Conservation (phyloP, 2,888 invertebrate genomes). For the Ichneumon xanthorius region DNA sequence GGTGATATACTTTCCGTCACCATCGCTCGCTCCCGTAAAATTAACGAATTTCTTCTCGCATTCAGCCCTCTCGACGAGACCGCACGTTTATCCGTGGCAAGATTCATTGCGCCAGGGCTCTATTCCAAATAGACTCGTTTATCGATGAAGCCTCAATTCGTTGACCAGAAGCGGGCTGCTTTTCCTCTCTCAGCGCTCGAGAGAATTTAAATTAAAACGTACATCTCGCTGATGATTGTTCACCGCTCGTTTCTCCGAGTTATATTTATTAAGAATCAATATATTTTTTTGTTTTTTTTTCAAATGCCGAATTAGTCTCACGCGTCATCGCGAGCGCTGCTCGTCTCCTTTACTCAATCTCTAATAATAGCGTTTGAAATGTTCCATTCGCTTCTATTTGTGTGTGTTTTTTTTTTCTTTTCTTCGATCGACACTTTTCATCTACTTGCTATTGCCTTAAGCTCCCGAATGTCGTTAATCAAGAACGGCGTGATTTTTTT, state of each 20-base stretch:
- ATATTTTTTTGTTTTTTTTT: constrained; percentile 5
- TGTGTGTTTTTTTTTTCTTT: neutral
- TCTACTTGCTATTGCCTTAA: neutral
- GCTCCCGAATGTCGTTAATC: neutral
- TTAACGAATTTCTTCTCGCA: constrained; percentile 38
- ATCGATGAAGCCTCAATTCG: neutral
- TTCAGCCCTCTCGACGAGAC: constrained; percentile 8
- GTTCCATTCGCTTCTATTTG: neutral
- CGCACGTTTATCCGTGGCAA: constrained; percentile 24
- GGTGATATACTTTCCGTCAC: neutral
- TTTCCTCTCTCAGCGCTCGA: neutral
- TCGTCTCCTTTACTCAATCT: neutral
- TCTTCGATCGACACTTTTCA: neutral
- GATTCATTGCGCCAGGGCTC: constrained; percentile 32
- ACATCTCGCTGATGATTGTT: neutral
- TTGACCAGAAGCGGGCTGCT: neutral
- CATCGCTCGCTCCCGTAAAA: neutral
- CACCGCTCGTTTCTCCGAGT: neutral
- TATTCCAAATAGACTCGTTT: neutral
- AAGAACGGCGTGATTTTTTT: constrained; percentile 6
- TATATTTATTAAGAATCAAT: neutral
- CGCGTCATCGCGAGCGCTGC: neutral
- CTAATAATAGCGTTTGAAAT: neutral
- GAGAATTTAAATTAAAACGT: neutral
- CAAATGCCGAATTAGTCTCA: neutral